Conservation (phyloP, 2,888 invertebrate genomes). For the Melanargia galathea region DNA sequence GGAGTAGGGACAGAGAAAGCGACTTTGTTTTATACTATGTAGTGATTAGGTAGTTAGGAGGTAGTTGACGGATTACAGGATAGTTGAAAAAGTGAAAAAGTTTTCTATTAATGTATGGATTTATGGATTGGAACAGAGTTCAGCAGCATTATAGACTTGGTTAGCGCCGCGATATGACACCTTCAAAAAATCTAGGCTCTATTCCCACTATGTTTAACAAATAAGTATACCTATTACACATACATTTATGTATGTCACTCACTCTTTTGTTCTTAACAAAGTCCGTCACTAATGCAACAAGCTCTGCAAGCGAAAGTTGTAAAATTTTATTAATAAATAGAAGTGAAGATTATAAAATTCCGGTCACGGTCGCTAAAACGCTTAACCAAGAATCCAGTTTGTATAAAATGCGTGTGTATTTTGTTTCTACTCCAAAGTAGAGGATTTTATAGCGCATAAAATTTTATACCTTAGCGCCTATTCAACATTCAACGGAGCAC, state of each 20-base stretch:
- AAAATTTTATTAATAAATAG: slow-evolving; percentile 18
- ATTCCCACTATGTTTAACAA: no score
- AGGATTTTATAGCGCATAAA: neutral
- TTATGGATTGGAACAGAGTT: no score
- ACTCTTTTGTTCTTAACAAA: slow-evolving; percentile 1
- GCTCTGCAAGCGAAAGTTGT: slow-evolving; percentile 16
- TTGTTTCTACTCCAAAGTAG: slow-evolving; percentile 1
- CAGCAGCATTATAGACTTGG: no score
- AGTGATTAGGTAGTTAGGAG: no score
- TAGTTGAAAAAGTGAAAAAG: no score
- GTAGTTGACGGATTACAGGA: no score
- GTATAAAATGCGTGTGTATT: slow-evolving; percentile 52
- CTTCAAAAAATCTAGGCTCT: no score
- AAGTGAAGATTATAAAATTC: slow-evolving; percentile 42
- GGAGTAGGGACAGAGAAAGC: no score
- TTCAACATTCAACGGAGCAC: neutral
- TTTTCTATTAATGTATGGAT: no score
- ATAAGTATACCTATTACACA: no score
- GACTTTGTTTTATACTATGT: no score
- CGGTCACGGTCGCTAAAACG: slow-evolving; percentile 56
- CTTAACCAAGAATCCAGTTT: slow-evolving; percentile 50
- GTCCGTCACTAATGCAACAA: slow-evolving; percentile 8
- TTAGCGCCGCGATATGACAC: no score
- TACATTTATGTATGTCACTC: neutral
- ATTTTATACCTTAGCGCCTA: neutral